Evolutionary conservation across 2,113 vertebrate genomes (phyloP).

Genomic region (Campylomormyrus tamandua): DNA sequence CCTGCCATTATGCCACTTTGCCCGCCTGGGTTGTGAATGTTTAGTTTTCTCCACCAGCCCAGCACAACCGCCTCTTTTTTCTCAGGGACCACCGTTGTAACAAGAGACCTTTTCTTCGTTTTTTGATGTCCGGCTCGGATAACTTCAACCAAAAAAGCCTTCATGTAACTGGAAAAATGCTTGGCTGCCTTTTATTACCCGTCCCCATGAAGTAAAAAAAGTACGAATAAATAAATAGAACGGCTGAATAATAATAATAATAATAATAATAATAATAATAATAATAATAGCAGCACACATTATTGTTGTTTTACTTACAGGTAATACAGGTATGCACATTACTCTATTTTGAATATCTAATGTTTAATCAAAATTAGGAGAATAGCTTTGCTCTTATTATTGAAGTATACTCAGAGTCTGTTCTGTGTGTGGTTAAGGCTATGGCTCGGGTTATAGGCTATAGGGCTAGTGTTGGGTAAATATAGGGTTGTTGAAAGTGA

Average conservation of each 20-base stretch:
- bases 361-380: neutral
- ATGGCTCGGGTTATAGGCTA: neutral
- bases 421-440: neutral
- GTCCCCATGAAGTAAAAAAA: neutral
- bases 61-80: neutral
- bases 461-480: neutral
- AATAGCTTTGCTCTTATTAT: neutral
- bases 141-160: constrained; percentile 10
- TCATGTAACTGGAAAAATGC: neutral
- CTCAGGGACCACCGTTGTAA: neutral
- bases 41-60: neutral
- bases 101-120: neutral
- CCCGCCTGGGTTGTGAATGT: neutral
- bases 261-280: neutral
- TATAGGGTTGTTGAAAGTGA: neutral
- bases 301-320: neutral
- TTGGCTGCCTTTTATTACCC: neutral
- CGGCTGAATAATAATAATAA: neutral
- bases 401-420: neutral
- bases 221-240: neutral
- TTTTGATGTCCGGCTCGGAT: neutral
- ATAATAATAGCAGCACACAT: neutral
- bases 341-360: neutral
- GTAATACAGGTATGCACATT: neutral
- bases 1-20: neutral